Percentiles rank a stretch among this genome's conserved stretches.
Conservation (phyloP, 2,113 vertebrate species). For the Thalassarche chlororhynchos region DNA sequence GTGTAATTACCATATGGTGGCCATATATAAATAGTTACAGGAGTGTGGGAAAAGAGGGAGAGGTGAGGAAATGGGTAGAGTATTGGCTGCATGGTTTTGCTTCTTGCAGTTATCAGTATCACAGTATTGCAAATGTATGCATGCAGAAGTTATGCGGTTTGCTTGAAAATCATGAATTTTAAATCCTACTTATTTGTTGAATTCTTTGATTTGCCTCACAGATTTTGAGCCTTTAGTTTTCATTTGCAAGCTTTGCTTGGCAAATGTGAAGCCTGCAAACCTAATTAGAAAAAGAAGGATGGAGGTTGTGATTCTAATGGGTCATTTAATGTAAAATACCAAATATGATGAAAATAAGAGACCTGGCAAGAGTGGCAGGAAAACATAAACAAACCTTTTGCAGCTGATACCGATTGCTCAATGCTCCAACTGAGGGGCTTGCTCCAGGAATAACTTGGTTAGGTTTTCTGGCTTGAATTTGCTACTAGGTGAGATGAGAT, state of each 20-base stretch:
- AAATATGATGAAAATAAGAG: background rate
- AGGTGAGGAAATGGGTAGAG: background rate
- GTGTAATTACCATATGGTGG: background rate
- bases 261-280: background rate
- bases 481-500: background rate
- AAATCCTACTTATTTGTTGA: background rate
- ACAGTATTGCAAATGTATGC: background rate
- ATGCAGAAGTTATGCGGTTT: background rate
- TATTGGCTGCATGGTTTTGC: background rate
- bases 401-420: background rate
- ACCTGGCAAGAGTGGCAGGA: background rate
- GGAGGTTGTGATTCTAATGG: background rate
- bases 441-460: background rate
- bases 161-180: constrained; percentile 4
- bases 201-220: background rate
- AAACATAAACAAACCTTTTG: background rate
- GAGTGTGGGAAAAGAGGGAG: background rate
- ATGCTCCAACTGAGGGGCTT: background rate
- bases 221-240: background rate
- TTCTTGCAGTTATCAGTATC: background rate
- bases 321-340: background rate
- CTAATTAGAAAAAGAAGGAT: background rate
- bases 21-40: background rate
- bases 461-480: background rate
- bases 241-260: background rate